These are phyloP conservation scores for Orchestia grillus DNA, from an alignment of 1,140 invertebrate species.

Conservation along the genomic window DNA sequence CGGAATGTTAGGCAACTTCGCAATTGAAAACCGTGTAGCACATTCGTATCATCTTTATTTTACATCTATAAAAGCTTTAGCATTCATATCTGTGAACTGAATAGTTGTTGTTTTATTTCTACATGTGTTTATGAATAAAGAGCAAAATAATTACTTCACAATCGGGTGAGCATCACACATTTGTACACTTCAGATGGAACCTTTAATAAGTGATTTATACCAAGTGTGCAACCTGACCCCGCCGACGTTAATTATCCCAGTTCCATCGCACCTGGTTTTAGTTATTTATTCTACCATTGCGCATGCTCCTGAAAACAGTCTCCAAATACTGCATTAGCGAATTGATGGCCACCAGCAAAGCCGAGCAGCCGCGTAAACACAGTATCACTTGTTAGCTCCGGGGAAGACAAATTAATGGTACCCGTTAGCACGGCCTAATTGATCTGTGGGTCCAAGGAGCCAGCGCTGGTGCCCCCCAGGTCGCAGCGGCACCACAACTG, in stretches of 20 bases:
- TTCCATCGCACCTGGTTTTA: not conserved
- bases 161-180: not conserved
- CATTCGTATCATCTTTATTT: not conserved
- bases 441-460: not conserved
- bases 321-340: not conserved
- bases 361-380: not conserved
- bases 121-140: not conserved
- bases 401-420: not conserved
- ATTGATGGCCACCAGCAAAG: not conserved
- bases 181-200: not conserved
- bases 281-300: not conserved
- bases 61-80: not conserved
- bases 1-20: not conserved
- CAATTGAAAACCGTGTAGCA: not conserved
- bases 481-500: too few relatives aligned
- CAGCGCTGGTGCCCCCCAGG: not conserved
- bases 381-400: not conserved
- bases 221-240: not conserved
- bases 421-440: not conserved
- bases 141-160: not conserved
- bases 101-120: not conserved
- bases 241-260: not conserved
- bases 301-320: not conserved
- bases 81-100: not conserved
- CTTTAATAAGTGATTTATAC: not conserved